Evolutionary conservation across 2,113 vertebrate genomes (phyloP).

Genomic region (Pycnonotus jocosus): DNA sequence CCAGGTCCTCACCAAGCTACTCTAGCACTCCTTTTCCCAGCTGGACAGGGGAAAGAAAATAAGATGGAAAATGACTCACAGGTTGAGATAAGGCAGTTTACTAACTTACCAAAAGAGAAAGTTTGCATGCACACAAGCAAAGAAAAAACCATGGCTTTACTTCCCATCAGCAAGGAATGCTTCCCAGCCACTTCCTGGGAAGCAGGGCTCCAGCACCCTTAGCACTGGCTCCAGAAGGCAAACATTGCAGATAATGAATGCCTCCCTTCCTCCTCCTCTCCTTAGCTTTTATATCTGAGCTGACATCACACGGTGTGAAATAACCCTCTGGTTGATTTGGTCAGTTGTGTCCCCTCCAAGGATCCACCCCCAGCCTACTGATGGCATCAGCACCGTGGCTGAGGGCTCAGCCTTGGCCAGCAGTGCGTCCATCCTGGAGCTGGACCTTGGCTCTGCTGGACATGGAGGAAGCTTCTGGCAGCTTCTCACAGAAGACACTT

Average conservation of each 20-base stretch:
- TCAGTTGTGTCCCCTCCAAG: background rate
- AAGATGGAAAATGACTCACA: background rate
- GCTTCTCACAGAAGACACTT: background rate
- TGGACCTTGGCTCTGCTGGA: background rate
- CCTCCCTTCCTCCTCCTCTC: background rate
- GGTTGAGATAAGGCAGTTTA: background rate
- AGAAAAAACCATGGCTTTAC: background rate
- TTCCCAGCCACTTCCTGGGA: background rate
- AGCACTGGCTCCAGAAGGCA: accelerated
- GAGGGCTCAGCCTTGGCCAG: background rate
- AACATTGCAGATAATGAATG: background rate
- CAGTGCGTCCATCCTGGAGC: background rate
- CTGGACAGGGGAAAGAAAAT: background rate
- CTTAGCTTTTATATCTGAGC: background rate
- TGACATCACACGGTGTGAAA: background rate
- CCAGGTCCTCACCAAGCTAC: background rate
- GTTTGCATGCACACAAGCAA: background rate
- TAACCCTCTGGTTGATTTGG: background rate
- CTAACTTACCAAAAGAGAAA: background rate
- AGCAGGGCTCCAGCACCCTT: background rate
- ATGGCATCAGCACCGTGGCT: accelerated
- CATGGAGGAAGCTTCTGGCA: background rate
- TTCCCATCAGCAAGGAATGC: background rate
- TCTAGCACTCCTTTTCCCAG: background rate
- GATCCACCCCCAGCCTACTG: background rate